Percentiles rank a stretch among this genome's conserved stretches.
Conservation (phyloP, 2,113 vertebrate species). For the Heterocephalus glaber region DNA sequence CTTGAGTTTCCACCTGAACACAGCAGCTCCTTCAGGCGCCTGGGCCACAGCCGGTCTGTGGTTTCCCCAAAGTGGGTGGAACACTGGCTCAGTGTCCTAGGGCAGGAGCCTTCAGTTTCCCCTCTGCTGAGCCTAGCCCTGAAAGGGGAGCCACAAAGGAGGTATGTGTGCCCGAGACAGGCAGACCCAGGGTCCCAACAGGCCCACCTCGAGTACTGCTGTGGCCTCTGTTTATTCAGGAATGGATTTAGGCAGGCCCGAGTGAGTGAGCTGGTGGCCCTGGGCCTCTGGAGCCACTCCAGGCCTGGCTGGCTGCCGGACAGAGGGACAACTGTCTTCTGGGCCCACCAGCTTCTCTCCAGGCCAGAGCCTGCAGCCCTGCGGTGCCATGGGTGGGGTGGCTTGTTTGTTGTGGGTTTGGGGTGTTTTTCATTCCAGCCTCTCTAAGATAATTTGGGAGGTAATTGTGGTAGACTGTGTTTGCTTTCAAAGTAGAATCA, state of each 20-base stretch:
- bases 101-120: conserved; percentile 61
- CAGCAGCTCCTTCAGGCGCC: conserved; percentile 45
- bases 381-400: background rate
- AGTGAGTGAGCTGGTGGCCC: background rate
- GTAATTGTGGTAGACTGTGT: background rate
- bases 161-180: conserved; percentile 42
- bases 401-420: background rate
- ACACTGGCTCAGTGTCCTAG: conserved; percentile 69
- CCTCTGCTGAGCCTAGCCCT: conserved; percentile 15
- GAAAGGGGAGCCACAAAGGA: conserved; percentile 60
- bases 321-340: background rate
- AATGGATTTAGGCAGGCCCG: background rate
- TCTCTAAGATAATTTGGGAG: background rate
- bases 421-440: background rate
- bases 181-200: background rate
- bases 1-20: conserved; percentile 71
- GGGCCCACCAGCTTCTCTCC: background rate
- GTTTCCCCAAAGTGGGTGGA: conserved; percentile 58
- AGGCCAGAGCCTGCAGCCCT: background rate
- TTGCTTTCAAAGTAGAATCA: conserved; percentile 24
- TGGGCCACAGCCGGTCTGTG: background rate
- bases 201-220: background rate
- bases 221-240: background rate
- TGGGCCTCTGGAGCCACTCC: background rate
- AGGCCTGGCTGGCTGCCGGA: background rate